Conservation (phyloP, 1,140 invertebrate genomes). For the Eupeodes corollae region DNA sequence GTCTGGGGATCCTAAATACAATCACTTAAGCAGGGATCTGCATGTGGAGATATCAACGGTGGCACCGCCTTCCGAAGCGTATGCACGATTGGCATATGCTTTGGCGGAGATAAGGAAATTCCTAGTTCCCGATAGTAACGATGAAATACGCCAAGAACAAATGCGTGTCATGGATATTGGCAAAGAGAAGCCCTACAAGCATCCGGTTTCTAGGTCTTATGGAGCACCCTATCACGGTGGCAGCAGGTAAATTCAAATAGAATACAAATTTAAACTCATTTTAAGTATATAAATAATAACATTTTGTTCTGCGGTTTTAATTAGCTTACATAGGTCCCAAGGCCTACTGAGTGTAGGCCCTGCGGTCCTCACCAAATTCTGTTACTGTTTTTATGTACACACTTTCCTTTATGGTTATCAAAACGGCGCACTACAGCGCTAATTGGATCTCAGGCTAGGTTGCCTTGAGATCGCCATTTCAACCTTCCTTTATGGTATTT, state of each 20-base stretch:
- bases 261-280: neutral
- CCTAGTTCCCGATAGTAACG: constrained; percentile 60
- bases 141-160: constrained; percentile 68
- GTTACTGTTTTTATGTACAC: no score
- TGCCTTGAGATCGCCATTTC: no score
- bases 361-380: no score
- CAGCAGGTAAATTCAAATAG: constrained; percentile 17
- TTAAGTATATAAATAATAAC: no score
- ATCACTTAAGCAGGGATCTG: constrained; percentile 82
- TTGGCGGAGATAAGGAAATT: constrained; percentile 65
- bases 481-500: no score
- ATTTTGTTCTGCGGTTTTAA: no score
- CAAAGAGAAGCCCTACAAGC: constrained; percentile 30
- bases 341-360: no score
- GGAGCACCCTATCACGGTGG: constrained; percentile 28
- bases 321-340: no score
- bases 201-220: constrained; percentile 30
- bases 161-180: constrained; percentile 52
- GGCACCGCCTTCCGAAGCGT: constrained; percentile 82
- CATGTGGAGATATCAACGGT: constrained; percentile 87
- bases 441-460: no score
- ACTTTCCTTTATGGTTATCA: no score
- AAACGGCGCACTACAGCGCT: no score
- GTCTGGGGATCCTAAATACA: constrained; percentile 82
- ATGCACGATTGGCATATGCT: constrained; percentile 80